Evolutionary conservation across 2,888 invertebrate genomes (phyloP), one percentile per base, ranked within the genome.

Genomic region (Griposia aprilina): DNA sequence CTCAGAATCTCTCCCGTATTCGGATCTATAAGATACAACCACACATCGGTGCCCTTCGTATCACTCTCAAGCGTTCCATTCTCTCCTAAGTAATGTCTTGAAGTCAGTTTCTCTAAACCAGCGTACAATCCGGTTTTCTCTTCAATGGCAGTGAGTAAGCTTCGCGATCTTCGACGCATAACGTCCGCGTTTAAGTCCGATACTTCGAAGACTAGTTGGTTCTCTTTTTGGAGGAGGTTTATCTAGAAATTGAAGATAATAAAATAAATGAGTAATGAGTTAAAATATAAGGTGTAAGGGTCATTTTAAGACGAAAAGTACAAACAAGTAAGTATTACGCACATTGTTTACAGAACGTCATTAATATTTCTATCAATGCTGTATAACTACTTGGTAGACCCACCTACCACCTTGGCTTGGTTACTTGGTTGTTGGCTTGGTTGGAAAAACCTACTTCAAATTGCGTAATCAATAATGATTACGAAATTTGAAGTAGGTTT

Each of bases 1-100:
- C 97, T 96, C 60, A 99, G 94, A 85, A 99, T 98, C 71, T 96
- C 96, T 83, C 98, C 98, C 0, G 97, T 98, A 74, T 96, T 97
- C 0, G 99, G 99, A 94, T 99, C 98, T 5, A 99, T 97, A 0
- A 98, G 97, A 90, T 99, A 99, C 93, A 99, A 97, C 98, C 99
- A 99, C 11, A 99, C 97, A 90, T 99, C 99, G 0, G 99, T 98
- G 13, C 98, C 98, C 11, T 97, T 97, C 0, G 97, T 96, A 92
- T 98, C 98, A 79, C 97, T 97, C 87, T 98, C 98, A 36, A 98
- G 93, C 0, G 98, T 98, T 8, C 98, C 98, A 92, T 98, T 99
- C 71, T 97, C 97, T 20, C 98, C 98, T 17, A 98, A 92, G 86
- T 97, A 98, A 91, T 98, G 98, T 74, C 98, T 97, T 2, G 98